Evolutionary conservation across 2,113 vertebrate genomes (phyloP), one percentile per base, ranked within the genome.

Genomic region (Macquaria ambigua): DNA sequence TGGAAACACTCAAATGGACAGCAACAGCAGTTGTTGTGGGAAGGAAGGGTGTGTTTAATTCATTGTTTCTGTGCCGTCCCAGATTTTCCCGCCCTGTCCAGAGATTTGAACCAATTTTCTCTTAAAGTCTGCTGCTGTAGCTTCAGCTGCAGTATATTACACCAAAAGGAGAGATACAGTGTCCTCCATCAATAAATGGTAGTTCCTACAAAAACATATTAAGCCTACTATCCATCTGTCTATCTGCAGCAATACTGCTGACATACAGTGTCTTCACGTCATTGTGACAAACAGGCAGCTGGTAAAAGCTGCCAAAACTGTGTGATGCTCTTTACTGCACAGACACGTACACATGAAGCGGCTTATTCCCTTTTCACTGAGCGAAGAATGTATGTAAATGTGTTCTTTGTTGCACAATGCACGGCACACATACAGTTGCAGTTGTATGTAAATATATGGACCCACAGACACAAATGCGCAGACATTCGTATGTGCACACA

Each of bases 1-100:
- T 78, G 86, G 83, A 81, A 88, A 81, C 90, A 87, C 74, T 80
- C 63, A 31, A 74, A 76, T n/a, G 80, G 78, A 90, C 80, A 64
- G 89, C 70, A 86, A 52, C 77, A 86, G 88, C 80, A 79, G 84
- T 84, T 89, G 48, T 84, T 86, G 68, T 62, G 75, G 76, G 77
- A 59, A 83, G 25, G 52, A 73, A 78, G 20, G 5, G 28, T 48
- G 62, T 88, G 70, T 74, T 93, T 87, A 83, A 91, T 91, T 90
- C 72, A 84, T 90, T 85, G 64, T 82, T 77, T 66, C 50, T 56
- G 68, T 18, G 25, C 43, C 6, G 59, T 79, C 62, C 52, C 70
- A 81, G 56, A 81, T 89, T 91, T 81, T 72, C 20, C 71, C 28
- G 11, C 43, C 34, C 48, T 41, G 64, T 46, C 43, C 63, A 69